Percentiles rank a stretch among this genome's conserved stretches.
These are phyloP conservation scores for Aleadryas rufinucha DNA, from an alignment of 2,113 vertebrate species.

Conservation along the genomic window DNA sequence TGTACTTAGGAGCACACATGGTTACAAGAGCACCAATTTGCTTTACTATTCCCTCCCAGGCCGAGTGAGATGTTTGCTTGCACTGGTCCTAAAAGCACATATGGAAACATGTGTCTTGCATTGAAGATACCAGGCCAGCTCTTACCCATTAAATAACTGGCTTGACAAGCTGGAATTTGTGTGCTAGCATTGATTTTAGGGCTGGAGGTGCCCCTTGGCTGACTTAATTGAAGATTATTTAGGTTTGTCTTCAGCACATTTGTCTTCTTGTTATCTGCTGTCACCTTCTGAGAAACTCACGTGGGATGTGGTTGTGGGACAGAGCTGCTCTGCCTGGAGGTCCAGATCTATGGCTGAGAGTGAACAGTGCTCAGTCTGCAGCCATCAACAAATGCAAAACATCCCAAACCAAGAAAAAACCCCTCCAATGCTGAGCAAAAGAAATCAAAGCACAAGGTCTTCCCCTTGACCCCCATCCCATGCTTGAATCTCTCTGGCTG, in stretches of 20 bases:
- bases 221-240: not conserved
- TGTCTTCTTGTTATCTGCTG: not conserved
- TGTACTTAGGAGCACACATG: constrained; percentile 42
- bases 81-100: not conserved
- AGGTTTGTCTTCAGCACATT: not conserved
- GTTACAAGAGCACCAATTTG: constrained; percentile 53
- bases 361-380: not conserved
- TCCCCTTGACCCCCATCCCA: constrained; percentile 1
- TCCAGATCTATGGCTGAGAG: not conserved
- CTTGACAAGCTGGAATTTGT: not conserved
- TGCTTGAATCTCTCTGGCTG: not conserved
- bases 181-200: not conserved
- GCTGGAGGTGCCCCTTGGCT: not conserved
- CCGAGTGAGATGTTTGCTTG: not conserved
- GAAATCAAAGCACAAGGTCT: constrained; percentile 5
- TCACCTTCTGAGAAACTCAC: not conserved
- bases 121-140: not conserved
- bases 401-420: not conserved
- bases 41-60: constrained; percentile 48
- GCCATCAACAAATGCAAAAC: not conserved
- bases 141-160: not conserved
- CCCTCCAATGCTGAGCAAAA: not conserved
- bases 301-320: not conserved
- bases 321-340: not conserved
- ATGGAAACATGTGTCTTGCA: not conserved